These are phyloP conservation scores for Aphrophora alni DNA, from an alignment of 2,888 invertebrate species.

Conservation along the genomic window DNA sequence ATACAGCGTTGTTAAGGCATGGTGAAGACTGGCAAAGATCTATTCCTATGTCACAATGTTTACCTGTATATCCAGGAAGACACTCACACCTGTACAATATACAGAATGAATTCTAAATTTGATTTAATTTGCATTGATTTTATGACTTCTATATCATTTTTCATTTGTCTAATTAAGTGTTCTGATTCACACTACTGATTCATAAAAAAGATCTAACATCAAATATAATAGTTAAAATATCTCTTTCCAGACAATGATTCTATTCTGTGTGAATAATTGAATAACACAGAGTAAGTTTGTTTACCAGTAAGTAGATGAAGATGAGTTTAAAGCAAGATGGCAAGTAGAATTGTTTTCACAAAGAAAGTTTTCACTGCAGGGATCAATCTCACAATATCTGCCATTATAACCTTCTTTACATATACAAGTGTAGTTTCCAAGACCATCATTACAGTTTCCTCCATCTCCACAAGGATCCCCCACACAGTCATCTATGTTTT, in stretches of 20 bases:
- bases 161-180: no score
- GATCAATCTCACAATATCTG: conserved; percentile 61
- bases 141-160: neutral
- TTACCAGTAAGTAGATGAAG: neutral
- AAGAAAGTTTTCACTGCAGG: conserved; percentile 63
- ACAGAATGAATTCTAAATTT: neutral
- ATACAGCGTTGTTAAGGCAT: conserved; percentile 58
- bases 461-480: conserved; percentile 59
- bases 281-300: no score
- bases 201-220: no score
- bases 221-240: no score
- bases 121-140: neutral
- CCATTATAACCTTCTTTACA: conserved; percentile 63
- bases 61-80: conserved; percentile 62
- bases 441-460: conserved; percentile 56
- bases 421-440: conserved; percentile 59
- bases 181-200: no score
- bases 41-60: conserved; percentile 59
- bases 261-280: no score
- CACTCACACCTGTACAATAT: conserved; percentile 62
- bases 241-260: no score
- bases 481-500: conserved; percentile 60
- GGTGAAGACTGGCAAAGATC: conserved; percentile 59
- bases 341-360: conserved; percentile 59
- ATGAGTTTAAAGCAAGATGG: conserved; percentile 14